Evolutionary conservation across 2,888 invertebrate genomes (phyloP), one percentile per base, ranked within the genome.

Genomic region (Scaptomyza tumidula): DNA sequence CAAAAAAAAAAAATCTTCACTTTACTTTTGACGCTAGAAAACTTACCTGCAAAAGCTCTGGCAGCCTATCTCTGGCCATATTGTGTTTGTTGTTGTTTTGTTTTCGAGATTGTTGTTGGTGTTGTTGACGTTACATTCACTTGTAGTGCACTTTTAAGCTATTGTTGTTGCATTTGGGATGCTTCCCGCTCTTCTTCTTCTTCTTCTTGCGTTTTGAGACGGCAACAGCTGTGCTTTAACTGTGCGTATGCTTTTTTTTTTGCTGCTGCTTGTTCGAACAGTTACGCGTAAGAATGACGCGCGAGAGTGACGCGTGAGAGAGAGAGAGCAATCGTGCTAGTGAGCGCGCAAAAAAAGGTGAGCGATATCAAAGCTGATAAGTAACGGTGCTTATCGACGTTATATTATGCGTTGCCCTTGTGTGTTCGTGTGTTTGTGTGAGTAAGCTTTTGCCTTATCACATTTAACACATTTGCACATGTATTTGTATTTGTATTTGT

Each of bases 31-130:
- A 19, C 19, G 19, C 11, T 45, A 3, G 24, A 24, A 16, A 49
- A 68, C 86, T 90, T 83, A 91, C 91, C 91, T 91, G 91, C 58
- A 91, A 78, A 77, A 91, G 86, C 76, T 91, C 91, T 29, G 91
- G 90, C 60, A 91, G 86, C 73, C 91, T 90, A 74, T 91, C 91
- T 89, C 86, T 85, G 66, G 89, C 90, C 91, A 91, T 91, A 80
- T 71, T 66, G 63, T 35, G 33, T 52, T 27, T 63, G 49, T 72
- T 24, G 24, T 24, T 35, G 56, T n/a, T 35, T 5, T 56, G 16
- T 48, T 44, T 7, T 37, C 37, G 0, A 48, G 56, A 33, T 45
- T 55, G 58, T 66, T 69, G n/a, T 63, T 57, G 53, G 52, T 68
- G 29, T 49, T n/a, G 57, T 31, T 55, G 50, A 50, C 57, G 53